Percentiles rank a stretch among this genome's conserved stretches.
Evolutionary conservation across 1,140 invertebrate species (phyloP).

Genomic region (Drosophila parvula): DNA sequence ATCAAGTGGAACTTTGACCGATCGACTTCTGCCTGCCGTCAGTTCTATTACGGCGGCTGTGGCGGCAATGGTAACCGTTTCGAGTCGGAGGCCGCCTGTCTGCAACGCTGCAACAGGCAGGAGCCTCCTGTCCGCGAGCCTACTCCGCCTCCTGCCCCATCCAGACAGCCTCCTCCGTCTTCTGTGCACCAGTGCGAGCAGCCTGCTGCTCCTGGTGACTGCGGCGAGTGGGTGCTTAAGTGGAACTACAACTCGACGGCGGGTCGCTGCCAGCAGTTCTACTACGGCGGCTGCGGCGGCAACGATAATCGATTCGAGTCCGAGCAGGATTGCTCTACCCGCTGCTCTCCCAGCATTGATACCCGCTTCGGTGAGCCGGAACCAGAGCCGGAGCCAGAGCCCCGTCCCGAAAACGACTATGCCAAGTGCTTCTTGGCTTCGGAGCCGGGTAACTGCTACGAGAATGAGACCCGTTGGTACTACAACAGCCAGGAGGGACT

Average conservation of each 20-base stretch:
- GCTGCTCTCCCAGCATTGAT: conserved; percentile 86
- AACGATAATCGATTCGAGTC: conserved; percentile 92
- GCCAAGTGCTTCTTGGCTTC: conserved; percentile 87
- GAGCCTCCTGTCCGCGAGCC: conserved; percentile 56
- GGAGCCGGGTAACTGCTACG: conserved; percentile 89
- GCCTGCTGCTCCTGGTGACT: conserved; percentile 90
- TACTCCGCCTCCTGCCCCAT: conserved; percentile 35
- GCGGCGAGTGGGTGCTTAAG: conserved; percentile 89
- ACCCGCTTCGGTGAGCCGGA: conserved; percentile 34
- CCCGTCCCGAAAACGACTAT: conserved; percentile 30
- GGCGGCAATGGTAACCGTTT: conserved; percentile 93
- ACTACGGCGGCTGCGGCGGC: conserved; percentile 92
- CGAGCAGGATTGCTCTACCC: conserved; percentile 88
- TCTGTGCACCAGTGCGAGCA: conserved; percentile 86
- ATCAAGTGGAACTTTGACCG: conserved; percentile 92
- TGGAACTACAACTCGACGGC: conserved; percentile 93
- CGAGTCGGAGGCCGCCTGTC: conserved; percentile 87
- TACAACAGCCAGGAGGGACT: conserved; percentile 91
- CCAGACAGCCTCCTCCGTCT: conserved; percentile 27
- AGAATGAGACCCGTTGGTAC: conserved; percentile 88
- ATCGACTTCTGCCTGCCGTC: conserved; percentile 87
- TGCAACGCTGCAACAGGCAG: conserved; percentile 85
- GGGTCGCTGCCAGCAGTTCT: conserved; percentile 89
- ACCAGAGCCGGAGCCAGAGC: conserved; percentile 28
- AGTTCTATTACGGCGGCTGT: conserved; percentile 94